Conservation (phyloP, 2,797 vertebrate species). For the Caiman crocodilus region DNA sequence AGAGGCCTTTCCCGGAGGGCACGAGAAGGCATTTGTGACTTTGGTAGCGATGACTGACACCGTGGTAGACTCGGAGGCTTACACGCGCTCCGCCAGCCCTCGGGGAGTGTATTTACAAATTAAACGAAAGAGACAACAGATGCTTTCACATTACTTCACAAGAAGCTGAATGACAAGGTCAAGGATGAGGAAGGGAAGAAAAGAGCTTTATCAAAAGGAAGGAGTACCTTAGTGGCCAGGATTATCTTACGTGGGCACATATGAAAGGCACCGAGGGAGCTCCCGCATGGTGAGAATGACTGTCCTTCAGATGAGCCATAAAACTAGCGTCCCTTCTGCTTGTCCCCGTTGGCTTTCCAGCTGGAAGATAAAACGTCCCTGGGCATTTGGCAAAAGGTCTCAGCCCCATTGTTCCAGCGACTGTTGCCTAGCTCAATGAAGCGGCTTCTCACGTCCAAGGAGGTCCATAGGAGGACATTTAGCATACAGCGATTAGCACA, state of each 20-base stretch:
- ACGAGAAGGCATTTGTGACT: neutral
- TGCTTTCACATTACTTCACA: conserved; percentile 30
- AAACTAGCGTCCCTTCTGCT: neutral
- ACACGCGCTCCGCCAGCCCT: neutral
- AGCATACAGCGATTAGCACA: neutral
- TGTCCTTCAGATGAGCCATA: neutral
- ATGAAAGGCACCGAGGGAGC: accelerated
- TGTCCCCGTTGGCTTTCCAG: neutral
- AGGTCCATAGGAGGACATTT: accelerated
- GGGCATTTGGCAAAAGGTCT: neutral
- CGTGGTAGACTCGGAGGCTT: neutral
- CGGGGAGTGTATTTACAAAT: conserved; percentile 28
- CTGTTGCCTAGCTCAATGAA: neutral
- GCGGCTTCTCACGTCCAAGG: neutral
- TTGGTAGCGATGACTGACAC: neutral
- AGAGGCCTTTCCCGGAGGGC: neutral
- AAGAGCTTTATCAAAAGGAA: conserved; percentile 7
- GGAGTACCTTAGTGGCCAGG: neutral
- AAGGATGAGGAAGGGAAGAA: conserved; percentile 14
- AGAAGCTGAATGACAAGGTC: conserved; percentile 35
- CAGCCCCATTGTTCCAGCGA: neutral
- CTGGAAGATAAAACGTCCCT: neutral
- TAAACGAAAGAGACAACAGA: conserved; percentile 33
- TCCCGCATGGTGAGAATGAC: neutral
- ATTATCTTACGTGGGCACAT: neutral